Conservation (phyloP, 1,140 invertebrate genomes). For the Pseudomyrmex flavicornis region DNA sequence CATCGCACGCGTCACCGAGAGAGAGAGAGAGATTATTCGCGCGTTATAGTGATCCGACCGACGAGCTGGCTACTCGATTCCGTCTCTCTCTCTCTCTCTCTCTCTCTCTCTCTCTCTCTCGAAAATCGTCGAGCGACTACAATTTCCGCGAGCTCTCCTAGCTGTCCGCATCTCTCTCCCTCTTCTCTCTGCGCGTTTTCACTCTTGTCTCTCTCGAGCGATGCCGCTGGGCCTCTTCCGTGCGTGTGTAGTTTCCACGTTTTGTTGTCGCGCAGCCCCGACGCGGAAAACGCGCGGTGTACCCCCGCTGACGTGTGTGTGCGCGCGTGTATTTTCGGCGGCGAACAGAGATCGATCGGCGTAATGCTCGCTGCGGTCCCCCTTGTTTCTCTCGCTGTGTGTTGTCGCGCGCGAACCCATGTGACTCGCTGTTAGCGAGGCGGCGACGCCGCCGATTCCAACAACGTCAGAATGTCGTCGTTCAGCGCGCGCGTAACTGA, state of each 20-base stretch:
- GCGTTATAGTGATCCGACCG: conserved; percentile 25
- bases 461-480: conserved; percentile 33
- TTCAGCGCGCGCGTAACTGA: conserved; percentile 15
- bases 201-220: conserved; percentile 3
- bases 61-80: not conserved
- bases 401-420: conserved; percentile 34
- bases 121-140: conserved; percentile 36
- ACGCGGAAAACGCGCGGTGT: conserved; percentile 11
- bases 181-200: not conserved
- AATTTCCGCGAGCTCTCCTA: conserved; percentile 44
- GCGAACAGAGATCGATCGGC: conserved; percentile 49
- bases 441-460: not conserved
- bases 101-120: conserved; percentile 18
- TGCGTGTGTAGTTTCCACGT: conserved; percentile 49
- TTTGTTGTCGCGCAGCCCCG: conserved; percentile 40
- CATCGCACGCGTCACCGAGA: conserved; percentile 35
- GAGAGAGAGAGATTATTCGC: not conserved
- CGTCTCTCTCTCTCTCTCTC: not conserved
- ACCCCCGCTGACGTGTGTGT: not conserved
- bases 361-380: not conserved
- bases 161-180: not conserved
- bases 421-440: conserved; percentile 17
- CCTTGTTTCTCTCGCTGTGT: conserved; percentile 33
- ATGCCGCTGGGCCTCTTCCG: conserved; percentile 27
- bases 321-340: conserved; percentile 46